phyloP scores from a whole-genome alignment of 1,140 invertebrate genomes.

The Lysiphlebus fabarum region DNA sequence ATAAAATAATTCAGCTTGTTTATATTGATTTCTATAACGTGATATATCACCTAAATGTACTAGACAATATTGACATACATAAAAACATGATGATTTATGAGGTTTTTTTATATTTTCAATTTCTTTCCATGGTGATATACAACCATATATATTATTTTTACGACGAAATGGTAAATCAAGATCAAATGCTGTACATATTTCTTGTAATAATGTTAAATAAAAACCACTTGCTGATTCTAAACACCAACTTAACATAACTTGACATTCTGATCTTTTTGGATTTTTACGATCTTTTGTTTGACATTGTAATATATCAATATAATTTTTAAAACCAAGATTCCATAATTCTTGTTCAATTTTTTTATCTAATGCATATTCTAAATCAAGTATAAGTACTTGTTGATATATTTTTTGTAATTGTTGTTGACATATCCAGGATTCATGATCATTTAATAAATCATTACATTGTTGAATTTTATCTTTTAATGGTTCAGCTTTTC shows the following conservation, averaged over 20 bases:
- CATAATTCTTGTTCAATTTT: slow-evolving; percentile 87
- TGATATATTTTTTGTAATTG: slow-evolving; percentile 75
- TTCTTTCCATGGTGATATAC: slow-evolving; percentile 48
- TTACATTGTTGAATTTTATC: slow-evolving; percentile 64
- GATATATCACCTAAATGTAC: slow-evolving; percentile 85
- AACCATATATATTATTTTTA: slow-evolving; percentile 53
- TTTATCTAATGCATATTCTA: slow-evolving; percentile 84
- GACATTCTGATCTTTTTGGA: slow-evolving; percentile 67
- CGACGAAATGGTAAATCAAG: slow-evolving; percentile 74
- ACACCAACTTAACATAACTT: slow-evolving; percentile 73
- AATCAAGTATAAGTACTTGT: slow-evolving; percentile 73
- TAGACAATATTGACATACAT: slow-evolving; percentile 82
- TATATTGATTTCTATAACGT: slow-evolving; percentile 74
- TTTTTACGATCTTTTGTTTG: slow-evolving; percentile 77
- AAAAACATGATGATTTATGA: slow-evolving; percentile 71
- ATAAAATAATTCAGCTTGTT: slow-evolving; percentile 69
- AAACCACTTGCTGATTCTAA: slow-evolving; percentile 82
- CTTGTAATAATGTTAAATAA: slow-evolving; percentile 76
- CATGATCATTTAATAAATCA: slow-evolving; percentile 62
- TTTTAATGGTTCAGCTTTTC: slow-evolving; percentile 70
- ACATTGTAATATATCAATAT: slow-evolving; percentile 74
- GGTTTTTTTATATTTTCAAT: slow-evolving; percentile 56
- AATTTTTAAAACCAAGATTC: slow-evolving; percentile 86
- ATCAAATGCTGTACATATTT: slow-evolving; percentile 78
- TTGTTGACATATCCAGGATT: slow-evolving; percentile 62